Conservation (phyloP, 2,797 vertebrate species). For the Malacoraja senta region DNA sequence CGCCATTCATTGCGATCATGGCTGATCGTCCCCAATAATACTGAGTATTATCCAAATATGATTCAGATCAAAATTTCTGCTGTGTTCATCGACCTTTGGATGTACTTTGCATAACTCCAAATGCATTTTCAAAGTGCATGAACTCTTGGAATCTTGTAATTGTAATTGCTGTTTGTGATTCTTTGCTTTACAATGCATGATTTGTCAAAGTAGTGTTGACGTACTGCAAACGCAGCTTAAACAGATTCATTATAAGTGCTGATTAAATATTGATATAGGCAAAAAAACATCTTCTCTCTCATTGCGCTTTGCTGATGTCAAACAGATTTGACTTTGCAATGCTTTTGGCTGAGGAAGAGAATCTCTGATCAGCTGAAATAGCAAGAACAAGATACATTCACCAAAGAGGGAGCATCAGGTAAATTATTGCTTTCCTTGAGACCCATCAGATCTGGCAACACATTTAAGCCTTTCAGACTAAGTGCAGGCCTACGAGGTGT, state of each 20-base stretch:
- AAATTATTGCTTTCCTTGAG: slow-evolving; percentile 97
- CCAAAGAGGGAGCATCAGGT: slow-evolving; percentile 97
- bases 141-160: slow-evolving; percentile 24
- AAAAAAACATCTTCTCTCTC: slow-evolving; percentile 76
- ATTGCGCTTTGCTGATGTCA: slow-evolving; percentile 93
- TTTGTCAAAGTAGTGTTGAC: slow-evolving; percentile 54
- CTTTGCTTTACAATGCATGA: slow-evolving; percentile 29
- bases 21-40: no score
- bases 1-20: no score
- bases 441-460: slow-evolving; percentile 94
- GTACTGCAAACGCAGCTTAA: slow-evolving; percentile 72
- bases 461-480: slow-evolving; percentile 96
- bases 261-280: slow-evolving; percentile 82
- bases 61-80: not conserved
- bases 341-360: slow-evolving; percentile 90
- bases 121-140: not conserved
- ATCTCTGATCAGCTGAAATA: slow-evolving; percentile 92
- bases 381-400: slow-evolving; percentile 97
- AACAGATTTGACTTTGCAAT: slow-evolving; percentile 96
- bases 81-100: slow-evolving; percentile 1
- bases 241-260: slow-evolving; percentile 74
- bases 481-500: slow-evolving; percentile 58
- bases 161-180: slow-evolving; percentile 19
- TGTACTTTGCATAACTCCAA: not conserved
- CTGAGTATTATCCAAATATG: not conserved